Evolutionary conservation across 2,113 vertebrate genomes (phyloP).

Genomic region (Artemisiospiza belli): DNA sequence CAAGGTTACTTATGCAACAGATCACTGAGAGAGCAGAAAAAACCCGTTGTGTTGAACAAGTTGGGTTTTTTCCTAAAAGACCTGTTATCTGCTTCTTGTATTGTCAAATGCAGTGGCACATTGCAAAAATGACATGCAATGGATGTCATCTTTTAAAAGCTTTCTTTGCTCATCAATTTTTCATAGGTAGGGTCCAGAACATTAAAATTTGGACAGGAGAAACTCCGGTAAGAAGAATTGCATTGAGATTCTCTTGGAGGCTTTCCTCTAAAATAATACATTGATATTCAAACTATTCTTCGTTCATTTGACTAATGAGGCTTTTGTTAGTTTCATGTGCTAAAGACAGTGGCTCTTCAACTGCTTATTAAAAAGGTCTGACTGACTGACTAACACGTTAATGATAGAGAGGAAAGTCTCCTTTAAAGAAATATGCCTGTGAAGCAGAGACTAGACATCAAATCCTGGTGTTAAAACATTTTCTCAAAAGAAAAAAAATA

Average conservation of each 20-base stretch:
- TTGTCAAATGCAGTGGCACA: background rate
- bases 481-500: conserved; percentile 16
- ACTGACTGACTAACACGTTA: conserved; percentile 46
- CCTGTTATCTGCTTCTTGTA: background rate
- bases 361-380: conserved; percentile 63
- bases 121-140: background rate
- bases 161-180: conserved; percentile 59
- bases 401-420: conserved; percentile 26
- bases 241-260: conserved; percentile 43
- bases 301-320: conserved; percentile 55
- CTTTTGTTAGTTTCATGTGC: conserved; percentile 65
- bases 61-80: background rate
- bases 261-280: conserved; percentile 45
- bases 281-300: conserved; percentile 59
- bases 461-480: conserved; percentile 48
- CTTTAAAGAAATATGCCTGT: conserved; percentile 50
- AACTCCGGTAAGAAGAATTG: background rate
- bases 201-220: conserved; percentile 31
- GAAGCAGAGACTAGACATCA: conserved; percentile 47
- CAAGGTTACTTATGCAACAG: conserved; percentile 5
- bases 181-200: background rate
- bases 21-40: background rate
- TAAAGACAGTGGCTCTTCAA: conserved; percentile 59
- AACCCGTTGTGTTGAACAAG: background rate
- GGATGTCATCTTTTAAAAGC: background rate